These are phyloP conservation scores for Eurytoma californica DNA, from an alignment of 2,888 invertebrate species.

Conservation along the genomic window DNA sequence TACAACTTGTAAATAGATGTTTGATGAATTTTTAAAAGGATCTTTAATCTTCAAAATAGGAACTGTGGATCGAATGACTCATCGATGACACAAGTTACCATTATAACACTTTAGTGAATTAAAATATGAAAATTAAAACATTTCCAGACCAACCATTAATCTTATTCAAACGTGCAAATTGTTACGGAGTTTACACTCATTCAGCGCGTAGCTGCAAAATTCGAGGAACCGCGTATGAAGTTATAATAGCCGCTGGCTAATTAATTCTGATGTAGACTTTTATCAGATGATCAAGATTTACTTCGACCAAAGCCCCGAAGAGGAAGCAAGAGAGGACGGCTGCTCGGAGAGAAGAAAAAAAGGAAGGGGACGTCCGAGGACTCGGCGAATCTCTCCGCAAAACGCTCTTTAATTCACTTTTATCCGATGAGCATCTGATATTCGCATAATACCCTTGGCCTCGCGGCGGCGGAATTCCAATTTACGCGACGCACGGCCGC, in stretches of 20 bases:
- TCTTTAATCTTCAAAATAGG: no score
- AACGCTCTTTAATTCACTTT: slow-evolving; percentile 33
- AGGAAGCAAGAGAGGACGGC: neutral
- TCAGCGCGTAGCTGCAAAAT: neutral
- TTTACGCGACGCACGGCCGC: slow-evolving; percentile 12
- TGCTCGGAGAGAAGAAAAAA: neutral
- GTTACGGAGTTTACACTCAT: neutral
- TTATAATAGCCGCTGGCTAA: slow-evolving; percentile 11
- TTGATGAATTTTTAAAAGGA: no score
- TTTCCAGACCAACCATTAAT: no score
- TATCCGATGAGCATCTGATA: slow-evolving; percentile 37
- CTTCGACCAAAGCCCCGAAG: neutral
- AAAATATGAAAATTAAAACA: no score
- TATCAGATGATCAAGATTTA: slow-evolving; percentile 26
- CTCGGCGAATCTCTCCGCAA: slow-evolving; percentile 20
- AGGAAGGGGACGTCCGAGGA: neutral
- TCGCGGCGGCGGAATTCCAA: slow-evolving; percentile 36
- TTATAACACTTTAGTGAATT: no score
- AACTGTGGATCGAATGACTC: no score
- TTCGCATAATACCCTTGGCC: slow-evolving; percentile 41
- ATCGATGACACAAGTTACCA: no score
- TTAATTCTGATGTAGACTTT: slow-evolving; percentile 34
- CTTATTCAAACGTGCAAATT: no score
- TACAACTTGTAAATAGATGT: no score
- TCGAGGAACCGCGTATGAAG: slow-evolving; percentile 16